These are phyloP conservation scores for Athalia cordata DNA, from an alignment of 2,888 invertebrate genomes.

Conservation along the genomic window DNA sequence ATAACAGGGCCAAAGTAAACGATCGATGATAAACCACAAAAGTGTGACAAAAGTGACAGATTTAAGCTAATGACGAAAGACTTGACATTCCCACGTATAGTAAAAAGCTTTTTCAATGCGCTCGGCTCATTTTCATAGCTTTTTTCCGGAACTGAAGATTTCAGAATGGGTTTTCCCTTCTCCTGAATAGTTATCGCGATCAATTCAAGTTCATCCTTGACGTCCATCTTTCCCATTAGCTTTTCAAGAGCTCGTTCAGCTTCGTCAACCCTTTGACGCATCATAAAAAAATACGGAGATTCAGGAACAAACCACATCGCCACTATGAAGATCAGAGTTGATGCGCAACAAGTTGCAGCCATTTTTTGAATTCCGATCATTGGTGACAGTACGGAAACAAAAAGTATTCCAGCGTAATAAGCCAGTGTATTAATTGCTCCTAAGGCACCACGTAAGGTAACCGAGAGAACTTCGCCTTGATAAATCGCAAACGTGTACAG, in stretches of 20 bases:
- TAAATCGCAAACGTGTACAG: slow-evolving; percentile 57
- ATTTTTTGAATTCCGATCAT: slow-evolving; percentile 57
- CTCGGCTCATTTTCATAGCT: no score
- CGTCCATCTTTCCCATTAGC: slow-evolving; percentile 73
- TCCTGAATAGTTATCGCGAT: slow-evolving; percentile 51
- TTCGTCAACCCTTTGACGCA: slow-evolving; percentile 64
- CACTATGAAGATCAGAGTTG: slow-evolving; percentile 67
- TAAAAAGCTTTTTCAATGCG: no score
- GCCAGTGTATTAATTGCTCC: slow-evolving; percentile 78
- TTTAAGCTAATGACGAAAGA: no score
- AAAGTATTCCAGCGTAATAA: slow-evolving; percentile 66
- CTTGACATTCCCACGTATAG: no score
- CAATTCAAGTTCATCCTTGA: slow-evolving; percentile 74
- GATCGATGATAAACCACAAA: background rate
- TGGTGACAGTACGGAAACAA: slow-evolving; percentile 61
- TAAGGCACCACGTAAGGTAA: slow-evolving; percentile 76
- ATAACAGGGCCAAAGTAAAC: background rate
- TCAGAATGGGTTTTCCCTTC: slow-evolving; percentile 26
- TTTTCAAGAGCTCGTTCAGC: slow-evolving; percentile 72
- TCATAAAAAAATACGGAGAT: slow-evolving; percentile 72
- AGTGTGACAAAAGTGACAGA: background rate
- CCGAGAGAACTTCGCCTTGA: slow-evolving; percentile 60
- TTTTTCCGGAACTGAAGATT: background rate
- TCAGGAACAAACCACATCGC: slow-evolving; percentile 74
- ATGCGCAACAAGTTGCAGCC: slow-evolving; percentile 63